phyloP scores from a whole-genome alignment of 37 sponge, comb jelly and placozoan genomes.

The Spongilla lacustris region DNA sequence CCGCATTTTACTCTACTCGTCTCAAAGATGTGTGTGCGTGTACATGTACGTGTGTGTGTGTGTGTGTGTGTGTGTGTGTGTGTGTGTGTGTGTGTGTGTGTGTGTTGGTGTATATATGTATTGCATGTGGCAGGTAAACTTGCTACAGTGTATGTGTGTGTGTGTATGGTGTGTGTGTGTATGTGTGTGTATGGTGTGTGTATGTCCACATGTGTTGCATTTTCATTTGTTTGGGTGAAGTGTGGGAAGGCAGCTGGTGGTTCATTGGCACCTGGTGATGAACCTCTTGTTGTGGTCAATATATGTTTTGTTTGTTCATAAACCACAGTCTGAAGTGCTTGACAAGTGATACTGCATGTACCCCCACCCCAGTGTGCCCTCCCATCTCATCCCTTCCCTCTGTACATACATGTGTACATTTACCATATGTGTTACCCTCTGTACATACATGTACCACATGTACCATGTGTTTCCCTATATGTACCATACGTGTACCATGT shows the following conservation, averaged over 20 bases:
- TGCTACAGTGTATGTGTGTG: no score
- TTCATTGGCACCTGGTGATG: neutral
- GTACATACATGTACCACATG: no score
- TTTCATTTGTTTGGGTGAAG: neutral
- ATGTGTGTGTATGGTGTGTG: neutral
- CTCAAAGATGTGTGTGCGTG: neutral
- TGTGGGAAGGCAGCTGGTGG: neutral
- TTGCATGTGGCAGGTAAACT: neutral
- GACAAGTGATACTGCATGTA: neutral
- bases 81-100: slow-evolving; percentile 10
- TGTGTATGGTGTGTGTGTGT: neutral
- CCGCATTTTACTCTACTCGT: no score
- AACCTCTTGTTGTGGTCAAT: neutral
- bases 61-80: neutral
- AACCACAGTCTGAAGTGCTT: neutral
- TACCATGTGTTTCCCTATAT: no score
- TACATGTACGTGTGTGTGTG: neutral
- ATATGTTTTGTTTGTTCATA: neutral
- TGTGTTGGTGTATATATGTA: slow-evolving; percentile 15
- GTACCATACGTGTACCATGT: no score
- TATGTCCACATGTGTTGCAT: neutral
- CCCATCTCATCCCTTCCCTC: neutral
- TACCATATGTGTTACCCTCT: no score
- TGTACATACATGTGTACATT: no score
- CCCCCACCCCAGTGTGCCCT: neutral